Conservation (phyloP, 2,797 vertebrate species). For the Uromys caudimaculatus region DNA sequence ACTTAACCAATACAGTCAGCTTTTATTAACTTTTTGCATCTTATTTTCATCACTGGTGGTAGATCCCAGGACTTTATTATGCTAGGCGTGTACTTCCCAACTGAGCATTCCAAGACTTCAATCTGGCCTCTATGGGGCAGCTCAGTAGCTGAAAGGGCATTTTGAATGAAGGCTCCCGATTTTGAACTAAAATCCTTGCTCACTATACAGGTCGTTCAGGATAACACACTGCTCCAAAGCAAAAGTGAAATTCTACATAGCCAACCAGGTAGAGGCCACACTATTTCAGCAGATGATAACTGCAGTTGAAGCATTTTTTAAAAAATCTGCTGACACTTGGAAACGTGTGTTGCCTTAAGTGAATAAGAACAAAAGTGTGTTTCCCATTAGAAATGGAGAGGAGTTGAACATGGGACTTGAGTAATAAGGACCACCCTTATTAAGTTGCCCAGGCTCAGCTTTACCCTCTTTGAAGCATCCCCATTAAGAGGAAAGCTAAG, state of each 20-base stretch:
- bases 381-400: constrained; percentile 54
- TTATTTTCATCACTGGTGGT: neutral
- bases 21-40: neutral
- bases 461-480: neutral
- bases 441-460: neutral
- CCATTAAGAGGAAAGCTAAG: neutral
- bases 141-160: neutral
- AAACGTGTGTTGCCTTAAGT: neutral
- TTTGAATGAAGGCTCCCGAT: neutral
- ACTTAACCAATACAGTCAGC: neutral
- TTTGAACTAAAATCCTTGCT: neutral
- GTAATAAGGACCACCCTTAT: neutral
- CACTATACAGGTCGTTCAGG: neutral
- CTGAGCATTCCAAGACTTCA: neutral
- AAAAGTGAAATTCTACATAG: neutral
- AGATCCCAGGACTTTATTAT: neutral
- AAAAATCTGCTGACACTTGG: constrained; percentile 45
- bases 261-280: constrained; percentile 22
- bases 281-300: constrained; percentile 26
- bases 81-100: neutral
- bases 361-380: constrained; percentile 26
- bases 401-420: neutral
- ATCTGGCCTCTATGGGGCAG: constrained; percentile 61
- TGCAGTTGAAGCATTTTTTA: neutral
- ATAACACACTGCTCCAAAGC: neutral